Evolutionary conservation across 2,888 invertebrate genomes (phyloP).

Genomic region (Apodemia duryi): DNA sequence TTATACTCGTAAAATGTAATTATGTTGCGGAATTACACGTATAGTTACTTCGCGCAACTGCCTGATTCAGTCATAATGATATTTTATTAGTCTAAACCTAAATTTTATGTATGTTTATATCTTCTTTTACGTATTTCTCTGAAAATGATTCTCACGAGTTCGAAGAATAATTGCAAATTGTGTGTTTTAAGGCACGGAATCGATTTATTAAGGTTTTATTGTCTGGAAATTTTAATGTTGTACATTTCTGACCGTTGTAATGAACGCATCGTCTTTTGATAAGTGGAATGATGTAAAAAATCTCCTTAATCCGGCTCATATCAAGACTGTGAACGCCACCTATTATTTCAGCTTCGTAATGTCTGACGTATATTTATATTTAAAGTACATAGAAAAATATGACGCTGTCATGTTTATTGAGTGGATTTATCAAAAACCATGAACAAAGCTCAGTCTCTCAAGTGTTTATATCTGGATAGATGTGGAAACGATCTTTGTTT

Average conservation of each 20-base stretch:
- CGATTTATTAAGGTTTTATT: no score
- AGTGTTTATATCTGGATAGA: no score
- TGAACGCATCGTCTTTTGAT: not conserved
- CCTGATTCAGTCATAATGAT: not conserved
- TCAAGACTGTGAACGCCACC: no score
- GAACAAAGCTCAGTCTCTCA: no score
- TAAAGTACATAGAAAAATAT: no score
- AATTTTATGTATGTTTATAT: not conserved
- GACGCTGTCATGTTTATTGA: no score
- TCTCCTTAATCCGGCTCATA: not conserved
- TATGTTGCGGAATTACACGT: not conserved
- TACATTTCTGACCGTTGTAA: not conserved
- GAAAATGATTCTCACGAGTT: not conserved
- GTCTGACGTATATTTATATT: no score
- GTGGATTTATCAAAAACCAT: no score
- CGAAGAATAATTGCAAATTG: not conserved
- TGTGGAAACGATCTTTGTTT: no score
- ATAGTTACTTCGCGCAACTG: not conserved
- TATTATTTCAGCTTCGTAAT: no score
- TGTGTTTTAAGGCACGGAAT: not conserved
- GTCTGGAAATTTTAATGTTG: no score
- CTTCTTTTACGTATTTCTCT: not conserved
- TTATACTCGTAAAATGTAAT: conserved; percentile 13
- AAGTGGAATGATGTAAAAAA: not conserved
- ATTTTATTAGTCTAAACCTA: not conserved